Conservation (phyloP, 2,888 invertebrate species). For the Emmelina monodactyla region DNA sequence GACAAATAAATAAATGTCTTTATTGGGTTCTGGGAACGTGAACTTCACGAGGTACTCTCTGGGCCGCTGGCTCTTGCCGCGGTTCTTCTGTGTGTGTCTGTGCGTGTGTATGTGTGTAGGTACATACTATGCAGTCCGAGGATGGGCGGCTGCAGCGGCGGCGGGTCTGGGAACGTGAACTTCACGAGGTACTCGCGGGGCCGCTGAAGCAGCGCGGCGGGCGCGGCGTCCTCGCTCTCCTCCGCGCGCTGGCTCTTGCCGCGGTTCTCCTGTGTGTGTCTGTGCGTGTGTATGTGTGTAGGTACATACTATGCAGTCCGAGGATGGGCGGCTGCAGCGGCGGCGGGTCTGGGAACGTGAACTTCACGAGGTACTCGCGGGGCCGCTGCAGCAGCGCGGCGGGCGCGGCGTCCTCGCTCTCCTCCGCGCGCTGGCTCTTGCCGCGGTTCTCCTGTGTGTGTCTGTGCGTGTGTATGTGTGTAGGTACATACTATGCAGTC, state of each 20-base stretch:
- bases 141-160: conserved; percentile 96
- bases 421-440: conserved; percentile 80
- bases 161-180: conserved; percentile 97
- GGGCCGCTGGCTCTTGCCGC: no score
- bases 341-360: conserved; percentile 96
- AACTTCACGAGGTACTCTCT: conserved; percentile 98
- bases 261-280: conserved; percentile 78
- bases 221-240: conserved; percentile 69
- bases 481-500: conserved; percentile 81
- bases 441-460: conserved; percentile 81
- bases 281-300: neutral
- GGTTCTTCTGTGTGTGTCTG: no score
- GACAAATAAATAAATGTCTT: no score
- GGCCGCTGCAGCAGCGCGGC: conserved; percentile 85
- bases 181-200: conserved; percentile 98
- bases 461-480: neutral
- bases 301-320: conserved; percentile 83
- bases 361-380: conserved; percentile 97
- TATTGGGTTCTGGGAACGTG: conserved; percentile 97
- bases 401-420: conserved; percentile 66
- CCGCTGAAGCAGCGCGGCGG: conserved; percentile 79
- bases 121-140: conserved; percentile 87
- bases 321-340: conserved; percentile 97
- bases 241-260: conserved; percentile 80
- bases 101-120: neutral